A percentile compares a stretch with the other conserved stretches of the same genome.
Evolutionary conservation across 2,113 vertebrate species (phyloP).

Genomic region (Ranitomeya variabilis): DNA sequence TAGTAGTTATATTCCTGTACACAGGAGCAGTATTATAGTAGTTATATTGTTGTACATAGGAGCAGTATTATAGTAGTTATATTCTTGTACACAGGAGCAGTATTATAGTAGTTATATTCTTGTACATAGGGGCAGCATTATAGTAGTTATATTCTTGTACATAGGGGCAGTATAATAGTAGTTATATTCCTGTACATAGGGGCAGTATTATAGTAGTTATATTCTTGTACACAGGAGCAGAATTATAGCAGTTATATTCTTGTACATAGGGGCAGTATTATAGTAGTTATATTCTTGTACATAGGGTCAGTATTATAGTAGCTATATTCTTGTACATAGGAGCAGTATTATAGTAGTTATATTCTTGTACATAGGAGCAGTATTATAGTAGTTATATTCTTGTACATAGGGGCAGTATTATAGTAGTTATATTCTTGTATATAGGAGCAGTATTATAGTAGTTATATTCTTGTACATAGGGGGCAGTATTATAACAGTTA

Average conservation of each 20-base stretch:
- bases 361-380: neutral
- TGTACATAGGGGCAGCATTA: neutral
- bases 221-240: neutral
- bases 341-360: neutral
- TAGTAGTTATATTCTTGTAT: slow-evolving; percentile 6
- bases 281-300: neutral
- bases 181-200: neutral
- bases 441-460: neutral
- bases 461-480: neutral
- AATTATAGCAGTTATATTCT: neutral
- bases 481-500: too few relatives aligned
- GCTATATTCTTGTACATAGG: neutral
- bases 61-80: neutral
- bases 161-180: neutral
- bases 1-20: neutral
- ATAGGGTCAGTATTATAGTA: neutral
- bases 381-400: neutral
- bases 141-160: neutral
- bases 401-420: neutral
- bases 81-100: neutral
- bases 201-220: neutral
- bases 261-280: neutral
- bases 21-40: neutral
- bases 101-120: neutral
- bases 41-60: neutral